These are phyloP conservation scores for Pardalotus punctatus DNA, from an alignment of 2,113 vertebrate genomes.

Conservation along the genomic window DNA sequence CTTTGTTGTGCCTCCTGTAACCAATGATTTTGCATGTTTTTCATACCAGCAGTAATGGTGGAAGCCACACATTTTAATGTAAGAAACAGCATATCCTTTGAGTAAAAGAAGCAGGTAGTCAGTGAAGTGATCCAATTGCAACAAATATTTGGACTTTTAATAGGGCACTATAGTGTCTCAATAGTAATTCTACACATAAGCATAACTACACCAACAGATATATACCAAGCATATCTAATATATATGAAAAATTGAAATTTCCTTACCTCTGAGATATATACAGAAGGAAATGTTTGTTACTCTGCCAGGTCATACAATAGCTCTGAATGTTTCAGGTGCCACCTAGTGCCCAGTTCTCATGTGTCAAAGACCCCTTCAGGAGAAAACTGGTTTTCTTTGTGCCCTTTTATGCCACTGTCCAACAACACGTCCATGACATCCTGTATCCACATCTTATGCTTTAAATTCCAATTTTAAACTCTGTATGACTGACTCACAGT, in stretches of 20 bases:
- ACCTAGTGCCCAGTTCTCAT: not conserved
- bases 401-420: not conserved
- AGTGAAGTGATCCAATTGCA: not conserved
- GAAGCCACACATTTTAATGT: not conserved
- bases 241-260: not conserved
- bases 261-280: not conserved
- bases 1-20: not conserved
- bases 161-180: not conserved
- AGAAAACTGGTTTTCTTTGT: not conserved
- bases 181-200: not conserved
- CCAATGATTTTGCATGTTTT: not conserved
- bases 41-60: not conserved
- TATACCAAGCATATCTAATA: not conserved
- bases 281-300: not conserved
- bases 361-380: not conserved
- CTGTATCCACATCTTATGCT: not conserved
- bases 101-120: not conserved
- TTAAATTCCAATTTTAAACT: not conserved
- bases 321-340: not conserved
- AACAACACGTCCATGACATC: not conserved
- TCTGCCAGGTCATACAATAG: not conserved
- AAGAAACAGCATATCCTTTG: not conserved
- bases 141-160: not conserved
- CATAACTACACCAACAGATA: not conserved
- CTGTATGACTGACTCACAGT: not conserved